A percentile compares a stretch with the other conserved stretches of the same genome.
Evolutionary conservation across 2,797 vertebrate species (phyloP).

Genomic region (Sylvia borin): DNA sequence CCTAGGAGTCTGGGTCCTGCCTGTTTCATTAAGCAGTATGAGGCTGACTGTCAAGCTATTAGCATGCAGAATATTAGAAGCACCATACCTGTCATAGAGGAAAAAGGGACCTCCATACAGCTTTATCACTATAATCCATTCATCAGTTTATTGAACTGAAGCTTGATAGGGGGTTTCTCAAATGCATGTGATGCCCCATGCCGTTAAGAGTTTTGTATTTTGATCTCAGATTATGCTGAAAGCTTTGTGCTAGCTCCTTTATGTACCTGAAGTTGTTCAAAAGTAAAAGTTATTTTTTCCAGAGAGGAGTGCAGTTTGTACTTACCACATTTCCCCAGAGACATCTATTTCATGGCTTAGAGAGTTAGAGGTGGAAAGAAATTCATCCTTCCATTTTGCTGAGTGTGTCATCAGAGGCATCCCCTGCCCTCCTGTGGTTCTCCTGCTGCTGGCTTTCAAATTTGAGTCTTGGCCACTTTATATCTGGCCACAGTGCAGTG

Average conservation of each 20-base stretch:
- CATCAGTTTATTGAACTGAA: constrained; percentile 51
- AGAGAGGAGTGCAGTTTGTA: not conserved
- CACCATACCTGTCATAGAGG: constrained; percentile 1
- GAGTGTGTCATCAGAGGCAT: not conserved
- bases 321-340: not conserved
- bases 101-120: not conserved
- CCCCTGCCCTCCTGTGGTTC: not conserved
- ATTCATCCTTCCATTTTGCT: not conserved
- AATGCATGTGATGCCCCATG: not conserved
- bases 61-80: constrained; percentile 22
- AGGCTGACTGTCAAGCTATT: not conserved
- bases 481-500: not conserved
- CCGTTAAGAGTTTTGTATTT: constrained; percentile 12
- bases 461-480: not conserved
- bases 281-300: not conserved
- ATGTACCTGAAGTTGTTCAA: constrained; percentile 9
- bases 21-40: constrained; percentile 30
- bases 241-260: not conserved
- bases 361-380: not conserved
- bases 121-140: constrained; percentile 27
- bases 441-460: not conserved
- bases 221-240: constrained; percentile 34
- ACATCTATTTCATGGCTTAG: not conserved
- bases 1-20: not conserved
- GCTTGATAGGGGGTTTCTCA: not conserved